Conservation (phyloP, 2,113 vertebrate genomes). For the Hypanus sabinus region DNA sequence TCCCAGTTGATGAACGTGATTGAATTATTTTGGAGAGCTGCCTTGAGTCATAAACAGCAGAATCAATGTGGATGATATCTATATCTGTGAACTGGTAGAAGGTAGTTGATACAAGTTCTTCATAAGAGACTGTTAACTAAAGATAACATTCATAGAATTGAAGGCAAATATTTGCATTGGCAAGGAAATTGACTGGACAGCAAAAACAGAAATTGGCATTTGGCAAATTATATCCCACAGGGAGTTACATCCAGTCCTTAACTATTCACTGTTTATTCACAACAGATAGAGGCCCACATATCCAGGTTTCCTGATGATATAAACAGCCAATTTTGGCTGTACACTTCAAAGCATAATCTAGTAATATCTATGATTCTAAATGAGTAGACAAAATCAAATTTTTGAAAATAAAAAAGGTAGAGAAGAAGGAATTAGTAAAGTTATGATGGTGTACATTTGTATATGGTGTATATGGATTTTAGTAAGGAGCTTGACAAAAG, state of each 20-base stretch:
- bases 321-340: no score
- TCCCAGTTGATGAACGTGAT: neutral
- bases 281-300: neutral
- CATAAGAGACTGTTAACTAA: neutral
- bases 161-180: neutral
- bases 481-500: no score
- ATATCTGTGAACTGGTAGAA: neutral
- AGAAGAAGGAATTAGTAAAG: no score
- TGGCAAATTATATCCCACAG: neutral
- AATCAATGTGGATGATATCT: neutral
- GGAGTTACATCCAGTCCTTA: neutral
- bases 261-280: neutral
- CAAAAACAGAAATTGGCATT: neutral
- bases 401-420: no score
- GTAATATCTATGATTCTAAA: no score
- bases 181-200: neutral
- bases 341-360: no score
- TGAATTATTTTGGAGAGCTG: neutral
- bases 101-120: neutral
- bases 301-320: no score
- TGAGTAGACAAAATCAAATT: no score
- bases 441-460: no score
- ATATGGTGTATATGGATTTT: no score
- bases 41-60: neutral
- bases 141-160: neutral